Conservation (phyloP, 2,113 vertebrate species). For the Aldabrachelys gigantea region DNA sequence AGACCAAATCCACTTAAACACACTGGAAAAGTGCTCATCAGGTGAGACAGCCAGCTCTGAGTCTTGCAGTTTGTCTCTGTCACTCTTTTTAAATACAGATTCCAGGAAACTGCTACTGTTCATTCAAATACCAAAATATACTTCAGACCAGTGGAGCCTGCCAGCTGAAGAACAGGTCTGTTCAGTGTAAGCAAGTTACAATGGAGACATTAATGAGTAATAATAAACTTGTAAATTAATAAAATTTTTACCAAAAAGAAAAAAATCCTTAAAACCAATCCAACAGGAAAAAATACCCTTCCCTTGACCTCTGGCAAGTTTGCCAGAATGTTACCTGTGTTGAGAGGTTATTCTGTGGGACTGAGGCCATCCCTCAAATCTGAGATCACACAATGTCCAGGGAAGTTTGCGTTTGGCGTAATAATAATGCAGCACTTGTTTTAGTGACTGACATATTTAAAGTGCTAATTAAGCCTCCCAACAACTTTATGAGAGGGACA, state of each 20-base stretch:
- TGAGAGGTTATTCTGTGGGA: neutral
- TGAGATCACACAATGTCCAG: neutral
- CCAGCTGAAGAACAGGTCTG: slow-evolving; percentile 14
- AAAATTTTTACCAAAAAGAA: neutral
- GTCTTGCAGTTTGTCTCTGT: neutral
- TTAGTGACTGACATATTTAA: neutral
- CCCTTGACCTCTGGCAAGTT: neutral
- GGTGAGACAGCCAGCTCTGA: neutral
- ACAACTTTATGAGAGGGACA: neutral
- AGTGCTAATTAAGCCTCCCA: neutral
- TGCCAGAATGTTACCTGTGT: neutral
- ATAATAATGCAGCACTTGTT: neutral
- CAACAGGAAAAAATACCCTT: neutral
- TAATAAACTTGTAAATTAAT: neutral
- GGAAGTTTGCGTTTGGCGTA: neutral
- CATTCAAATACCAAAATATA: neutral
- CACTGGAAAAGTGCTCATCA: neutral
- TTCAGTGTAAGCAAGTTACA: slow-evolving; percentile 18
- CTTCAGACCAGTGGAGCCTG: neutral
- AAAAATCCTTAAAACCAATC: neutral
- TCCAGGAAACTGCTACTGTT: neutral
- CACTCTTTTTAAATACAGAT: neutral
- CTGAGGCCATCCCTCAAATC: neutral
- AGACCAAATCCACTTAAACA: neutral
- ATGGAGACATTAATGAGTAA: neutral